phyloP scores from a whole-genome alignment of 2,888 invertebrate genomes.

The Nomada goodeniana region DNA sequence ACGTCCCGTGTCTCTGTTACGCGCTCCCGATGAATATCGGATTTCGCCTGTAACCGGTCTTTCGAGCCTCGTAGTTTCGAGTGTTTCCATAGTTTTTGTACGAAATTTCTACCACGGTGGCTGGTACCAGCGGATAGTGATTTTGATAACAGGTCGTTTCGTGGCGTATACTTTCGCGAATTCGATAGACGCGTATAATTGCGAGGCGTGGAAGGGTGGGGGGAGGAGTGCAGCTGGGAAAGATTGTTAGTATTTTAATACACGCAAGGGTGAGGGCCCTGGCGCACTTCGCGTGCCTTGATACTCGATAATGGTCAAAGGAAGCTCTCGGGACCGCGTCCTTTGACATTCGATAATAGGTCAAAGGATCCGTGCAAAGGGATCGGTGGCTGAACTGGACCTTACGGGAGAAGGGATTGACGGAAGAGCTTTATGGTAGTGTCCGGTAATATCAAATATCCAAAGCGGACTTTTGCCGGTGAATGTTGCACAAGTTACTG shows the following conservation, averaged over 20 bases:
- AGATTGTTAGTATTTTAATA: background rate
- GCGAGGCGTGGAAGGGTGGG: no score
- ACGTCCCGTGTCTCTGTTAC: background rate
- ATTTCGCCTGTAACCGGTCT: conserved; percentile 7
- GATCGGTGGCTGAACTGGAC: conserved; percentile 6
- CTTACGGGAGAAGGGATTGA: background rate
- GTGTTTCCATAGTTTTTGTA: background rate
- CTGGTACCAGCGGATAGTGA: no score
- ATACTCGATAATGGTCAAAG: conserved; percentile 1
- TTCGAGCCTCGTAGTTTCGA: background rate
- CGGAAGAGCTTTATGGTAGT: background rate
- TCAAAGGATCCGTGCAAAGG: conserved; percentile 3
- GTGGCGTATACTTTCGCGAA: no score
- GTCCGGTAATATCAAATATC: background rate
- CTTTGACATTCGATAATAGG: conserved; percentile 22
- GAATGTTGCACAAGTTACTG: background rate
- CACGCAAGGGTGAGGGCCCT: background rate
- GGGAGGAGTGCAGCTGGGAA: no score
- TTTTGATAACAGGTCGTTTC: no score
- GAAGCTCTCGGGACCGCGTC: no score
- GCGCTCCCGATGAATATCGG: conserved; percentile 31
- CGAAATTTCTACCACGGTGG: no score
- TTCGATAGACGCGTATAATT: no score
- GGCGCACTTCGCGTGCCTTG: background rate
- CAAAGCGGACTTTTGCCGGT: background rate